phyloP scores from a whole-genome alignment of 2,888 invertebrate genomes.

The Cepaea hortensis region DNA sequence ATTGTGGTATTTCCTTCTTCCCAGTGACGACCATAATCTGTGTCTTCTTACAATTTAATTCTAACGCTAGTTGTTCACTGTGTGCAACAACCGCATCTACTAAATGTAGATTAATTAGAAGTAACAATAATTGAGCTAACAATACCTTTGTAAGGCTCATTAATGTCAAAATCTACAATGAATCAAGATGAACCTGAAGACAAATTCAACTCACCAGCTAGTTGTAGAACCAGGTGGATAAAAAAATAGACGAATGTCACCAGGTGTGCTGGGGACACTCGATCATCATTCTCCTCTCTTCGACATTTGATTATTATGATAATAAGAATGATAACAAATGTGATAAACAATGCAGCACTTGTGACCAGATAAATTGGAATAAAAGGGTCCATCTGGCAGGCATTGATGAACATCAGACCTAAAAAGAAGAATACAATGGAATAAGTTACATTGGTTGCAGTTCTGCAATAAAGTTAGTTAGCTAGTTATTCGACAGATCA shows the following conservation, averaged over 20 bases:
- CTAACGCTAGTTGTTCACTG: no score
- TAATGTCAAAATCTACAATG: not conserved
- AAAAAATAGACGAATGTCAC: slow-evolving; percentile 39
- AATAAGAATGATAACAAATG: slow-evolving; percentile 17
- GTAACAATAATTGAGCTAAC: not conserved
- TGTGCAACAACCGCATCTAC: no score
- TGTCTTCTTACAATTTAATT: no score
- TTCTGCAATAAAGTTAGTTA: not conserved
- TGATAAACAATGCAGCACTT: slow-evolving; percentile 28
- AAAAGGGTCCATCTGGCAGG: slow-evolving; percentile 34
- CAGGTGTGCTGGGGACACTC: slow-evolving; percentile 30
- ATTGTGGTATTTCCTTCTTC: no score
- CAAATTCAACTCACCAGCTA: slow-evolving; percentile 33
- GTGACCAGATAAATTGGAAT: slow-evolving; percentile 43
- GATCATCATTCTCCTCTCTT: slow-evolving; percentile 23
- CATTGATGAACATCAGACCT: slow-evolving; percentile 32
- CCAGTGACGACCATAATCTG: no score
- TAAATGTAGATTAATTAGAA: no score
- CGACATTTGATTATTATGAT: slow-evolving; percentile 16
- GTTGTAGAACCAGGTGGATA: slow-evolving; percentile 41
- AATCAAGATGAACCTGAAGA: not conserved
- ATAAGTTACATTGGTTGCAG: not conserved
- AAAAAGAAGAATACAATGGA: not conserved
- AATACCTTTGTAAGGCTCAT: not conserved
- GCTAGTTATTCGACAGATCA: not conserved